Evolutionary conservation across 2,113 vertebrate genomes (phyloP).

Genomic region (Oenanthe oenanthe): DNA sequence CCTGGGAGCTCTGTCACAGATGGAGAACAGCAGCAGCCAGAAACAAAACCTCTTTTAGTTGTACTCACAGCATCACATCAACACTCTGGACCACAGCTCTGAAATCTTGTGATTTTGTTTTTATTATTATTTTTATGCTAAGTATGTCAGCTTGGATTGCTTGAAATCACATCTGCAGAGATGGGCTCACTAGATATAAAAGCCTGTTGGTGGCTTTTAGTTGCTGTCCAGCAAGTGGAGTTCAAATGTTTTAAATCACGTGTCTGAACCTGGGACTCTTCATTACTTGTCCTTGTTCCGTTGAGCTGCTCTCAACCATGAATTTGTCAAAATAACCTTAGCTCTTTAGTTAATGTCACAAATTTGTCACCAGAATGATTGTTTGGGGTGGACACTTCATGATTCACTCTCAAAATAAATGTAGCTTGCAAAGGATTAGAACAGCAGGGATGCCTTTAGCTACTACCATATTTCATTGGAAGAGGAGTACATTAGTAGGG

Average conservation of each 20-base stretch:
- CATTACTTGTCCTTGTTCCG: background rate
- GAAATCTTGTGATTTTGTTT: background rate
- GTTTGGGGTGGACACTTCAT: background rate
- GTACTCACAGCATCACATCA: background rate
- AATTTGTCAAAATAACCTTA: background rate
- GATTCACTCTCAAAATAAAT: background rate
- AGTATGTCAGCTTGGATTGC: background rate
- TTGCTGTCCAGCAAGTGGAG: background rate
- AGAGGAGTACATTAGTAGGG: background rate
- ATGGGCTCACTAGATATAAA: background rate
- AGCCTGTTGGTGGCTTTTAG: background rate
- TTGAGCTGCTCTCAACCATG: background rate
- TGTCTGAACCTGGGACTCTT: background rate
- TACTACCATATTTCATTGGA: background rate
- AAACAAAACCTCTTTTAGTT: constrained; percentile 20
- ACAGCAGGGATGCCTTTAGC: background rate
- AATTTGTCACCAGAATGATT: background rate
- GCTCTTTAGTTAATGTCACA: background rate
- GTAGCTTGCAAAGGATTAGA: background rate
- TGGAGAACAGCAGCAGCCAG: constrained; percentile 35
- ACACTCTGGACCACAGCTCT: background rate
- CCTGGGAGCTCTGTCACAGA: constrained; percentile 43
- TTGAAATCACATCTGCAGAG: background rate
- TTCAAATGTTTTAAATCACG: background rate
- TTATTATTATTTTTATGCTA: background rate